These are phyloP conservation scores for Babyrousa celebensis DNA, from an alignment of 2,797 vertebrate genomes.

Conservation along the genomic window DNA sequence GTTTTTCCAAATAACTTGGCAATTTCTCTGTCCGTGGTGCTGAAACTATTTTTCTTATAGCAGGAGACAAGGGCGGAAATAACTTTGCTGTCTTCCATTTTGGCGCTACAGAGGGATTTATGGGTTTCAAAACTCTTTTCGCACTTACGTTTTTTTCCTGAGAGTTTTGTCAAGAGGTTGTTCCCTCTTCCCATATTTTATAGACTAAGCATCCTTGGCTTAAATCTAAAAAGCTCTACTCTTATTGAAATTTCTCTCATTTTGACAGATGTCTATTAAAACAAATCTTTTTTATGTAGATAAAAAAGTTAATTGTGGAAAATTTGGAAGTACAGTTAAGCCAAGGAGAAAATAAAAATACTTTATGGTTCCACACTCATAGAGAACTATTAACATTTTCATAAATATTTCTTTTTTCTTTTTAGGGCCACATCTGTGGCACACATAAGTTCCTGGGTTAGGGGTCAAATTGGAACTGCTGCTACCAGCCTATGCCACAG, in stretches of 20 bases:
- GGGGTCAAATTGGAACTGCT: too few species aligned
- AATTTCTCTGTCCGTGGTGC: background rate
- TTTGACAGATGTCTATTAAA: constrained; percentile 12
- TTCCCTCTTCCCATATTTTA: background rate
- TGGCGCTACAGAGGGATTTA: constrained; percentile 48
- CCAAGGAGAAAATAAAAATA: constrained; percentile 28
- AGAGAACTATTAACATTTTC: background rate
- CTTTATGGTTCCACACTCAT: background rate
- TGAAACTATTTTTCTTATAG: constrained; percentile 37
- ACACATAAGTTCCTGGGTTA: too few species aligned
- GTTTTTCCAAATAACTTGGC: background rate
- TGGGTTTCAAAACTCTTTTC: constrained; percentile 56
- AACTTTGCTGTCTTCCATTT: background rate
- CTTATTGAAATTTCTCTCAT: constrained; percentile 42
- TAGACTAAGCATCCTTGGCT: background rate
- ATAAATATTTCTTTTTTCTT: background rate
- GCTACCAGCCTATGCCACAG: too few species aligned
- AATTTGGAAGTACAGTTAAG: background rate
- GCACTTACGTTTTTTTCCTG: background rate
- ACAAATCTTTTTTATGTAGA: background rate
- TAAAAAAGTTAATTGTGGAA: constrained; percentile 9
- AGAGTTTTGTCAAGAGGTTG: background rate
- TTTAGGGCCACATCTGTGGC: too few species aligned
- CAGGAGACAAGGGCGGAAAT: background rate
- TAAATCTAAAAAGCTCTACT: background rate